Evolutionary conservation across 2,888 invertebrate genomes (phyloP).

Genomic region (Salticus scenicus): DNA sequence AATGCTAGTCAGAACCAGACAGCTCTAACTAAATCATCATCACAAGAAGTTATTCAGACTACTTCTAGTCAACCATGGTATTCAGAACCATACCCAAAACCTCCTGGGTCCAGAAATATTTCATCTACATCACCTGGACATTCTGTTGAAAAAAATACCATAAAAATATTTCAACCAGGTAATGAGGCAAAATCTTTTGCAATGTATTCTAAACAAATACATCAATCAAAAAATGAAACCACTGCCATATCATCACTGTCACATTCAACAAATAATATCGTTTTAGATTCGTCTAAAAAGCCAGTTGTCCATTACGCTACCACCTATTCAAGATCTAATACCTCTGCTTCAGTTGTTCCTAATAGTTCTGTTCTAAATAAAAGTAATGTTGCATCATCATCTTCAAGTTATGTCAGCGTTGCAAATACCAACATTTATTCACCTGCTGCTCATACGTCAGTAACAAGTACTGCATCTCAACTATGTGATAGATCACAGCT

Average conservation of each 20-base stretch:
- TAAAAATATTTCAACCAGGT: background rate
- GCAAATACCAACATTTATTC: too few species aligned
- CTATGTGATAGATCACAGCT: too few species aligned
- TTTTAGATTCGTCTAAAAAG: background rate
- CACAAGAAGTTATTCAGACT: background rate
- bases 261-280: background rate
- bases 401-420: background rate
- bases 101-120: background rate
- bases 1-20: background rate
- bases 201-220: background rate
- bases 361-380: background rate
- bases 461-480: too few species aligned
- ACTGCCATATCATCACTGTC: background rate
- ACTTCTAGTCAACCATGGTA: conserved; percentile 30
- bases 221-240: background rate
- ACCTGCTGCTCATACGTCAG: too few species aligned
- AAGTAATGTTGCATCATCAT: background rate
- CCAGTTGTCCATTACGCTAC: background rate
- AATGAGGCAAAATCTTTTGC: background rate
- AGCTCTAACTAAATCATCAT: background rate
- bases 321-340: background rate
- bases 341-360: background rate
- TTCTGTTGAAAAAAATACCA: background rate
- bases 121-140: background rate
- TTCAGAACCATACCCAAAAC: conserved; percentile 20